Conservation (phyloP, 2,113 vertebrate genomes). For the Coptodon bakossiorum region DNA sequence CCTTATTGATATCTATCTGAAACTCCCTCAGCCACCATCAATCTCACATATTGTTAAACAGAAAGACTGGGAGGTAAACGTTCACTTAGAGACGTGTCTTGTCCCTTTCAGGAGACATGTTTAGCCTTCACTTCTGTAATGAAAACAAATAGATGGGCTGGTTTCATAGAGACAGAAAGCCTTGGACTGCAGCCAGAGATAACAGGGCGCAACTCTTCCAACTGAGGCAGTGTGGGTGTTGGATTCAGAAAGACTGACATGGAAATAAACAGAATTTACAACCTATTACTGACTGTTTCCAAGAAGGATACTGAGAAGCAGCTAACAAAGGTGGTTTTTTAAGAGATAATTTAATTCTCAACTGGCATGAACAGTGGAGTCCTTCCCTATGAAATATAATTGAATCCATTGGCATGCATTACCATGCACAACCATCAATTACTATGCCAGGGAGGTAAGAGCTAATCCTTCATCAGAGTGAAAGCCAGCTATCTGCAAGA, state of each 20-base stretch:
- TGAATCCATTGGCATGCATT: slow-evolving; percentile 14
- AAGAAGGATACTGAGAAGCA: neutral
- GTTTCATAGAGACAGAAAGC: slow-evolving; percentile 26
- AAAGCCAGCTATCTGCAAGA: slow-evolving; percentile 1
- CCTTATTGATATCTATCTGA: slow-evolving; percentile 16
- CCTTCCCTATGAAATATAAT: neutral
- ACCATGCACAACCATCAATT: slow-evolving; percentile 9
- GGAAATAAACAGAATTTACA: slow-evolving; percentile 1
- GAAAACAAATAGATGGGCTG: slow-evolving; percentile 57
- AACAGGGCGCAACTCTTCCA: slow-evolving; percentile 22
- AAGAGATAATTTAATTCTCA: neutral
- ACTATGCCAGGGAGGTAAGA: neutral
- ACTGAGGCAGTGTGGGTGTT: slow-evolving; percentile 8
- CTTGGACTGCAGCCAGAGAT: slow-evolving; percentile 38
- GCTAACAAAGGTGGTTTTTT: neutral
- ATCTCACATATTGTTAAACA: slow-evolving; percentile 10
- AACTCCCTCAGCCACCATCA: neutral
- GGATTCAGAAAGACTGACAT: neutral
- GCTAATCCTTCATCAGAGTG: slow-evolving; percentile 6
- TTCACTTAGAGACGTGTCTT: slow-evolving; percentile 19
- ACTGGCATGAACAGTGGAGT: neutral
- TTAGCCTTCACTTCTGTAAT: slow-evolving; percentile 59
- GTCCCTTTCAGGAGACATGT: slow-evolving; percentile 39
- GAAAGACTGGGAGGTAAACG: neutral
- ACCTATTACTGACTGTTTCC: slow-evolving; percentile 4